Conservation (phyloP, 2,888 invertebrate species). For the Bursaphelenchus okinawaensis region DNA sequence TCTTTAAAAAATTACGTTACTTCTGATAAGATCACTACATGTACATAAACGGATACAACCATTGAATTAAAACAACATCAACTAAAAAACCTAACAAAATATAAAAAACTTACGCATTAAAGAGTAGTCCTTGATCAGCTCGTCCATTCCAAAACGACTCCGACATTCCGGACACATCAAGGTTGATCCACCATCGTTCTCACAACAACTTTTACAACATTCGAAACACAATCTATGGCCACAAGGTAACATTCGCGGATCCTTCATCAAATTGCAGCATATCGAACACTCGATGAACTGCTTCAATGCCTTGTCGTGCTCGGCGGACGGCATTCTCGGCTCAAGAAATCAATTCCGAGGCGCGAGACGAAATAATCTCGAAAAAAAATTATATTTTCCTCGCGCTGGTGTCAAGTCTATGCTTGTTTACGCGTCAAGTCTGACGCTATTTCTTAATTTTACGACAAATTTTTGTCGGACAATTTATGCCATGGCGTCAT, state of each 20-base stretch:
- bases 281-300: slow-evolving; percentile 3
- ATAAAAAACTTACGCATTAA: not conserved
- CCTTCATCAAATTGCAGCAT: slow-evolving; percentile 1
- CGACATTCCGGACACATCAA: slow-evolving; percentile 11
- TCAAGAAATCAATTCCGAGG: no score
- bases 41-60: no score
- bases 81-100: not conserved
- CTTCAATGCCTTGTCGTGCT: not conserved
- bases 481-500: no score
- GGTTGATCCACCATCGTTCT: not conserved
- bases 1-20: no score
- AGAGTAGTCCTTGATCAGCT: not conserved
- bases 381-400: no score
- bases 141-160: not conserved
- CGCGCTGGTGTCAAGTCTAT: no score
- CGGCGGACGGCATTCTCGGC: not conserved
- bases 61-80: not conserved
- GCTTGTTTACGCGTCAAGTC: no score
- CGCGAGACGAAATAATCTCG: not conserved
- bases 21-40: no score
- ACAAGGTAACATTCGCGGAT: slow-evolving; percentile 7
- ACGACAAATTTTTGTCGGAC: no score
- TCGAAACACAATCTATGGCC: slow-evolving; percentile 3
- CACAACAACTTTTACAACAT: not conserved
- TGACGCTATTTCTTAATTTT: no score